These are phyloP conservation scores for Calidris pygmaea DNA, from an alignment of 2,113 vertebrate genomes.

Conservation along the genomic window DNA sequence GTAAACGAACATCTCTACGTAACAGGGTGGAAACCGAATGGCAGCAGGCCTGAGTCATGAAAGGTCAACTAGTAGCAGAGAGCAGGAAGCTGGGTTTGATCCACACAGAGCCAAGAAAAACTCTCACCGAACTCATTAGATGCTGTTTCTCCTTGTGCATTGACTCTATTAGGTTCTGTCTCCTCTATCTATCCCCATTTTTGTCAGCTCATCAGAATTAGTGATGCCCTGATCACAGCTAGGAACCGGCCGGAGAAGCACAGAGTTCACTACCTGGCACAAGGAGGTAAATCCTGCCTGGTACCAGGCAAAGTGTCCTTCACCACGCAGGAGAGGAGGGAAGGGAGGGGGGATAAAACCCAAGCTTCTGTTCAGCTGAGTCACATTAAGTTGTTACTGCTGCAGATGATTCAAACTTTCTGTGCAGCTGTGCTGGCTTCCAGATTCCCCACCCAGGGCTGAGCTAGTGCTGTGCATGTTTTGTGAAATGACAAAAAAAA, in stretches of 20 bases:
- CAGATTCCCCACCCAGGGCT: not conserved
- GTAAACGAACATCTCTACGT: fast-evolving
- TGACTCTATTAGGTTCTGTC: not conserved
- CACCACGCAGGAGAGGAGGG: too few relatives aligned
- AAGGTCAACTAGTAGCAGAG: not conserved
- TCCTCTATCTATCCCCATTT: not conserved
- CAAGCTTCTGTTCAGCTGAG: not conserved
- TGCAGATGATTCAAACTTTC: not conserved
- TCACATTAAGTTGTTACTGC: not conserved
- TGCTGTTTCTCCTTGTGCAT: not conserved
- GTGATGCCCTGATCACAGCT: not conserved
- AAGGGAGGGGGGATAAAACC: not conserved
- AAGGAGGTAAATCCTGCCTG: not conserved
- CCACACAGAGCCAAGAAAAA: not conserved
- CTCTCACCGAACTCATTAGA: not conserved
- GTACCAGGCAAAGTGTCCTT: not conserved
- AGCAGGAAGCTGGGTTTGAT: not conserved
- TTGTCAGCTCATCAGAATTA: not conserved
- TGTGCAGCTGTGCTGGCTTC: not conserved
- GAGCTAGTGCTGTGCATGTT: not conserved
- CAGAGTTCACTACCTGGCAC: fast-evolving
- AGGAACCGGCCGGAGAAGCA: fast-evolving
- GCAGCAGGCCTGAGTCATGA: not conserved
- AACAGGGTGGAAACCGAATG: fast-evolving
- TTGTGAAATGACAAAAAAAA: not conserved